Base-by-base conservation (phyloP, 92 coral and sea anemone genomes). In the Pocillopora grandis region DNA sequence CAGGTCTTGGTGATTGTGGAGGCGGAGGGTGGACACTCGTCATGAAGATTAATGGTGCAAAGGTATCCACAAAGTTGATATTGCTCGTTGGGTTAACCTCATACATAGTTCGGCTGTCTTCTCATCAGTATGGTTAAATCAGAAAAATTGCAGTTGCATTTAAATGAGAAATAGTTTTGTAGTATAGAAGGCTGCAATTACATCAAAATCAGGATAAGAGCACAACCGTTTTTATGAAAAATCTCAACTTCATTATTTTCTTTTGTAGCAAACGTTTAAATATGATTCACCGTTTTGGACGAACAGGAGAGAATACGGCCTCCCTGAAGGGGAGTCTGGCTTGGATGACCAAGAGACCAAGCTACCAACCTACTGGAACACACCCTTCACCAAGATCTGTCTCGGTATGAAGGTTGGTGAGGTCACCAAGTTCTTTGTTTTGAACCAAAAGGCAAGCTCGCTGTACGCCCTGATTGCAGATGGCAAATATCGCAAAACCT, bases 281-380 rank as follows among this genome's bases (percentile, higher is more conserved):
- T 77, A 58, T 58, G 62, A 77, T 61, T 77, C 81, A 10, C 1
- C 59, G 12, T 77, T 20, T 36, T 85, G 88, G 88, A 68, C 83
- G 21, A 60, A 76, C 75, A 85, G 49, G 42, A 36, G 10, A 3
- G 37, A 71, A 3, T 70, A 66, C 78, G 71, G 77, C 69, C 16
- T 23, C 35, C 58, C 42, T 16, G 84, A 72, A 42, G 72, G 69
- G 12, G 71, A 19, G 62, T 61, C 77, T 14, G 81, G 81, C 14
- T 66, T 76, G 27, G 77, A 85, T 56, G 10, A 48, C 9, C 75
- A 58, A 57, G 88, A 77, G 72, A 85, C 84, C 57, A 85, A 85
- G 63, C 78, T 85, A n/a, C 77, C 73, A 78, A 85, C 88, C 62
- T 85, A 85, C 88, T 85, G 83, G 31, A 73, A 69, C 66, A 76